Evolutionary conservation across 2,797 vertebrate genomes (phyloP).

Genomic region (Arnoldichthys spilopterus): DNA sequence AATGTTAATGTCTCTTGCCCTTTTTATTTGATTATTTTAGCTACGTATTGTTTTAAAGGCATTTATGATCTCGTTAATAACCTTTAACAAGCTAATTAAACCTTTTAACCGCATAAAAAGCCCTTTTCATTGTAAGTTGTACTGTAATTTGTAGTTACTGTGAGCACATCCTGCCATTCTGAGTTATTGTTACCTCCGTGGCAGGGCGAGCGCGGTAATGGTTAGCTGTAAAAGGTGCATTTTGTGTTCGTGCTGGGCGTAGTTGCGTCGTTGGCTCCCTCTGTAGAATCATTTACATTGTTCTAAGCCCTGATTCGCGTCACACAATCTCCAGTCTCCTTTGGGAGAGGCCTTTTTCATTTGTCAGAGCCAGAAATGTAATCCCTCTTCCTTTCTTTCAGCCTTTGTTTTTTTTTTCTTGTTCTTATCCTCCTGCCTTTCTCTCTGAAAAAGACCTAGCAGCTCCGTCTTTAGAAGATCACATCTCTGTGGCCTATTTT

Average conservation of each 20-base stretch:
- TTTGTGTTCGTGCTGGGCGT: conserved; percentile 16
- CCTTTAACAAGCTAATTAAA: too few species aligned
- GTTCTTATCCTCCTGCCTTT: conserved; percentile 7
- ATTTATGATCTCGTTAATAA: too few species aligned
- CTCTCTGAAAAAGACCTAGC: conserved; percentile 3
- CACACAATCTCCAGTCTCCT: conserved; percentile 16
- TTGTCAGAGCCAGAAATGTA: conserved; percentile 40
- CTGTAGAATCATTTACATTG: conserved; percentile 40
- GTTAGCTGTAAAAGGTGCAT: not conserved
- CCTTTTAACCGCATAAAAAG: too few species aligned
- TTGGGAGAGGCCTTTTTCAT: conserved; percentile 28
- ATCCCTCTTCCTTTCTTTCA: conserved; percentile 14
- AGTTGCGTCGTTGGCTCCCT: conserved; percentile 1
- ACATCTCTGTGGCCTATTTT: conserved; percentile 26
- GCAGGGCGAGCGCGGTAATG: not conserved
- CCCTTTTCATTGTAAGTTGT: not conserved
- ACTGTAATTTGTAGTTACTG: not conserved
- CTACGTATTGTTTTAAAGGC: too few species aligned
- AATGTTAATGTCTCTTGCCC: too few species aligned
- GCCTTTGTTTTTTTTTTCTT: conserved; percentile 1
- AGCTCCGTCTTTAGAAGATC: conserved; percentile 9
- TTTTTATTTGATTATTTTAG: too few species aligned
- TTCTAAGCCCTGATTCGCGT: conserved; percentile 14
- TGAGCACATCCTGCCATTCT: not conserved
- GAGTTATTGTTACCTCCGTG: not conserved